phyloP scores from a whole-genome alignment of 2,797 vertebrate species.

The Tokudaia muenninki region DNA sequence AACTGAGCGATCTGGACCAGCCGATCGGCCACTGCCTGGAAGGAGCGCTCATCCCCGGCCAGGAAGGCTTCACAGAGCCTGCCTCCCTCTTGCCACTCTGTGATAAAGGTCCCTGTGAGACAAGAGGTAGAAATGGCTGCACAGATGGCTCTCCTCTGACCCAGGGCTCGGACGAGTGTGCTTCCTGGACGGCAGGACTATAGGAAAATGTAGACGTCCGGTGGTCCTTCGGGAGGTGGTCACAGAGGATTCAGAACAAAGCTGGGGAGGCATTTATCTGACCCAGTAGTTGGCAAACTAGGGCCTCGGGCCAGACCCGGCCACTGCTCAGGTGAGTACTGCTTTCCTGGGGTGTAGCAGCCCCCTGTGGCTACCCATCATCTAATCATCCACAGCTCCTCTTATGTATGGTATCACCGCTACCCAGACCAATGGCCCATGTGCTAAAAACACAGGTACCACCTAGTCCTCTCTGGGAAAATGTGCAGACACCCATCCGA shows the following conservation, averaged over 20 bases:
- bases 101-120: slow-evolving; percentile 94
- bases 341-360: fast-evolving
- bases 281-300: background rate
- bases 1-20: slow-evolving; percentile 93
- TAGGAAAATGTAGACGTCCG: background rate
- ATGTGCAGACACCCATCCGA: fast-evolving
- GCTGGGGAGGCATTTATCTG: background rate
- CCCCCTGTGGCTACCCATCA: background rate
- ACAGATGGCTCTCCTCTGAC: fast-evolving
- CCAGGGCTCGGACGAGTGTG: fast-evolving
- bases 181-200: background rate
- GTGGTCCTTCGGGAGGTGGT: fast-evolving
- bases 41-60: slow-evolving; percentile 89
- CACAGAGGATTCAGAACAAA: fast-evolving
- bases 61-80: slow-evolving; percentile 92
- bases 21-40: slow-evolving; percentile 89
- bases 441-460: fast-evolving
- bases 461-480: background rate
- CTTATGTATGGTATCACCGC: fast-evolving
- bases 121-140: background rate
- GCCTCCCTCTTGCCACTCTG: slow-evolving; percentile 92
- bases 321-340: fast-evolving
- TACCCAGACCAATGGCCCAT: background rate
- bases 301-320: background rate
- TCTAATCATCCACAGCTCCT: fast-evolving